Percentiles rank a stretch among this genome's conserved stretches.
Evolutionary conservation across 2,113 vertebrate genomes (phyloP).

Genomic region (Myrmophylax atrothorax): DNA sequence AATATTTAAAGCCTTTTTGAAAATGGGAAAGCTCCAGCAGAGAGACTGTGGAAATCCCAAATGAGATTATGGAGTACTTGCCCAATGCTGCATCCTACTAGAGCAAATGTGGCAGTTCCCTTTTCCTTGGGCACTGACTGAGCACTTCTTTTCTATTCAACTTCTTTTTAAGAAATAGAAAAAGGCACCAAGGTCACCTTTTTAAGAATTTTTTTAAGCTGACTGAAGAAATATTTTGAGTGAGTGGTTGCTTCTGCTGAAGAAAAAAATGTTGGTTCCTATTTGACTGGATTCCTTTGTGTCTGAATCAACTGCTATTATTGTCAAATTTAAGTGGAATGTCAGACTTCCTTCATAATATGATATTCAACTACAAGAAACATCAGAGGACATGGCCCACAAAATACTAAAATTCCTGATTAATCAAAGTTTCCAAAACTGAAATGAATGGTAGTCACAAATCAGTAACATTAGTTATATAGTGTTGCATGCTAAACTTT

Average conservation of each 20-base stretch:
- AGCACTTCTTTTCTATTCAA: not conserved
- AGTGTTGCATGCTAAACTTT: not conserved
- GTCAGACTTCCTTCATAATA: not conserved
- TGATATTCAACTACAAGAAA: not conserved
- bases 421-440: not conserved
- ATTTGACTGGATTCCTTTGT: slow-evolving; percentile 3
- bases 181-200: not conserved
- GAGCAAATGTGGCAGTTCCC: not conserved
- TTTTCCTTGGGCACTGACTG: not conserved
- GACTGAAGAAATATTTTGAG: not conserved
- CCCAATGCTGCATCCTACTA: not conserved
- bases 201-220: not conserved
- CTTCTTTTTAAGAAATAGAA: not conserved
- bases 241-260: not conserved
- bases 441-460: not conserved
- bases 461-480: not conserved
- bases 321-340: slow-evolving; percentile 17
- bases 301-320: slow-evolving; percentile 4
- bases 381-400: not conserved
- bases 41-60: not conserved
- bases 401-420: not conserved
- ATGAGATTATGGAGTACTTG: not conserved
- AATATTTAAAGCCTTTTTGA: not conserved
- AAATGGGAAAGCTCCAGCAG: not conserved
- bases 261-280: not conserved